A percentile compares a stretch with the other conserved stretches of the same genome.
Conservation (phyloP, 2,113 vertebrate species). For the Sinocyclocheilus rhinocerous region DNA sequence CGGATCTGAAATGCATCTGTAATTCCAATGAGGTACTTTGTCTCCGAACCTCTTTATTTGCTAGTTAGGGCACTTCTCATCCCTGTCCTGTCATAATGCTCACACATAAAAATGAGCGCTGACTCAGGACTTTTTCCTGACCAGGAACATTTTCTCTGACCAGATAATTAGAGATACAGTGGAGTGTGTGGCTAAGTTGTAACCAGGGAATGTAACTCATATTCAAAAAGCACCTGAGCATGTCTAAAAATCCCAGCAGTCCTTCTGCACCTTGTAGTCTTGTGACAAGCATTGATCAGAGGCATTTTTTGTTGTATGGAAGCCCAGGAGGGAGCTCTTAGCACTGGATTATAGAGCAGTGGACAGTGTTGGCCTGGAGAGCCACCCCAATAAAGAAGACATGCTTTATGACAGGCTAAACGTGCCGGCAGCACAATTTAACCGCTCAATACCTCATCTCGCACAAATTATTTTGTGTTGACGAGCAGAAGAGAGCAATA, state of each 20-base stretch:
- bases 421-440: conserved; percentile 62
- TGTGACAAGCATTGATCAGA: conserved; percentile 72
- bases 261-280: conserved; percentile 55
- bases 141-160: neutral
- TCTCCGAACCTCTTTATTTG: conserved; percentile 41
- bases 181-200: conserved; percentile 32
- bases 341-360: conserved; percentile 69
- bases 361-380: conserved; percentile 39
- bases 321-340: conserved; percentile 71
- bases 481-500: conserved; percentile 49
- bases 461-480: conserved; percentile 66
- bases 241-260: conserved; percentile 58
- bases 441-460: conserved; percentile 77
- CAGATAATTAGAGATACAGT: conserved; percentile 40
- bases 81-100: conserved; percentile 46
- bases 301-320: conserved; percentile 44
- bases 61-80: conserved; percentile 14
- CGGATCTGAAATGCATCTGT: conserved; percentile 9
- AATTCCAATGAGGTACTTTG: conserved; percentile 21
- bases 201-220: conserved; percentile 50
- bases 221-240: conserved; percentile 62
- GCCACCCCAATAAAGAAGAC: conserved; percentile 72
- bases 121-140: conserved; percentile 39
- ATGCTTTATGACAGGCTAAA: conserved; percentile 77
- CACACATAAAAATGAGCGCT: conserved; percentile 52